Percentiles rank a stretch among this genome's conserved stretches.
These are phyloP conservation scores for Microtus richardsoni DNA, from an alignment of 2,113 vertebrate species.

Conservation along the genomic window DNA sequence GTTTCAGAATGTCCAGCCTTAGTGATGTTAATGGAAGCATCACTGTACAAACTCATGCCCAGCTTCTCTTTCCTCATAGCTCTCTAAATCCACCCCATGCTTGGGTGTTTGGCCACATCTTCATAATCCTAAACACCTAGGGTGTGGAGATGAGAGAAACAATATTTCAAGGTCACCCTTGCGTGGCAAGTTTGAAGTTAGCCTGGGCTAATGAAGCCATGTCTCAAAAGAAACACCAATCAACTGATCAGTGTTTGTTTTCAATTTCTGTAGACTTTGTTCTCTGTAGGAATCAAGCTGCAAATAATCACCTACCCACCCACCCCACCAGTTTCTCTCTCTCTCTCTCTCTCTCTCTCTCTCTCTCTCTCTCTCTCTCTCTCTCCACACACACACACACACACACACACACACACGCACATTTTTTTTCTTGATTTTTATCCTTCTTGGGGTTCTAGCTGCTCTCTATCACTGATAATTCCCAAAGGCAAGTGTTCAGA, in stretches of 20 bases:
- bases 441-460: not conserved
- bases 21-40: not conserved
- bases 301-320: not conserved
- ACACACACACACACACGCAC: not conserved
- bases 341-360: too few relatives aligned
- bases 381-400: not conserved
- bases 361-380: too few relatives aligned
- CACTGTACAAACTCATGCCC: not conserved
- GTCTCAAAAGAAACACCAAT: not conserved
- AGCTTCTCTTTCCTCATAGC: not conserved
- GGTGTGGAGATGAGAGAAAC: not conserved
- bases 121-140: too few relatives aligned
- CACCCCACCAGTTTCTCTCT: too few relatives aligned
- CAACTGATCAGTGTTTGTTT: not conserved
- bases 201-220: not conserved
- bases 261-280: not conserved
- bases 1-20: not conserved
- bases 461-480: constrained; percentile 1
- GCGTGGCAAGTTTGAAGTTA: not conserved
- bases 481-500: not conserved
- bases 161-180: not conserved
- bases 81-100: not conserved
- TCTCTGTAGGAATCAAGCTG: not conserved
- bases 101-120: too few relatives aligned
- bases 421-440: not conserved